Conservation (phyloP, 2,888 invertebrate species). For the Portevinia maculata region DNA sequence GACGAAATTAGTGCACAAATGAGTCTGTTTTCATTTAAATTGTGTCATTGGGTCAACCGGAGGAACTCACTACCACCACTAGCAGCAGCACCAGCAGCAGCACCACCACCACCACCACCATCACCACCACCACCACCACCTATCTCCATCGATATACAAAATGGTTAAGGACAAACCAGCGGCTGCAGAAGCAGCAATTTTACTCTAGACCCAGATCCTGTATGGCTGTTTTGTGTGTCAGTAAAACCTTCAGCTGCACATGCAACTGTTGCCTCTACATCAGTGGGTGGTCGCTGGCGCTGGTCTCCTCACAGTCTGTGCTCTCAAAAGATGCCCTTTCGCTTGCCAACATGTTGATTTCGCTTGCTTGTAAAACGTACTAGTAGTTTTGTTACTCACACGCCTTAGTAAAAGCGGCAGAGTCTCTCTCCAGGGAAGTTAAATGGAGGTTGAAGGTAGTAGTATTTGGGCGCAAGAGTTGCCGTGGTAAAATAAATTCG, state of each 20-base stretch:
- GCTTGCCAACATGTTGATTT: constrained; percentile 62
- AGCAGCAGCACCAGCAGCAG: not conserved
- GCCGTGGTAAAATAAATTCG: not conserved
- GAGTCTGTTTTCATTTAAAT: constrained; percentile 64
- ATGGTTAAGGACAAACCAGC: constrained; percentile 45
- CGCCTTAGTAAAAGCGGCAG: not conserved
- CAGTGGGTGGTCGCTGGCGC: constrained; percentile 7
- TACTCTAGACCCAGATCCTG: constrained; percentile 64
- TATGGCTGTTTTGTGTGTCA: constrained; percentile 46
- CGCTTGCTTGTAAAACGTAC: not conserved
- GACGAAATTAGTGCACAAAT: constrained; percentile 59
- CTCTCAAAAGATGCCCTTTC: constrained; percentile 18
- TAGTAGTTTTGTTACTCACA: constrained; percentile 17
- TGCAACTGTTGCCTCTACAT: constrained; percentile 64
- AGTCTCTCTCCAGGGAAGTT: not conserved
- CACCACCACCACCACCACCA: constrained; percentile 5
- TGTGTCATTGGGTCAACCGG: constrained; percentile 70
- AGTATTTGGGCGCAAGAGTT: no score
- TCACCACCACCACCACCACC: no score
- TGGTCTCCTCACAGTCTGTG: constrained; percentile 32
- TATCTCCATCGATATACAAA: constrained; percentile 4
- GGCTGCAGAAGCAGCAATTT: constrained; percentile 24
- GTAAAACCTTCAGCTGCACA: constrained; percentile 62
- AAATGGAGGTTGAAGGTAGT: not conserved
- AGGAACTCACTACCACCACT: constrained; percentile 27